Evolutionary conservation across 2,888 invertebrate genomes (phyloP), one percentile per base, ranked within the genome.

Genomic region (Leptopilina drosophilae): DNA sequence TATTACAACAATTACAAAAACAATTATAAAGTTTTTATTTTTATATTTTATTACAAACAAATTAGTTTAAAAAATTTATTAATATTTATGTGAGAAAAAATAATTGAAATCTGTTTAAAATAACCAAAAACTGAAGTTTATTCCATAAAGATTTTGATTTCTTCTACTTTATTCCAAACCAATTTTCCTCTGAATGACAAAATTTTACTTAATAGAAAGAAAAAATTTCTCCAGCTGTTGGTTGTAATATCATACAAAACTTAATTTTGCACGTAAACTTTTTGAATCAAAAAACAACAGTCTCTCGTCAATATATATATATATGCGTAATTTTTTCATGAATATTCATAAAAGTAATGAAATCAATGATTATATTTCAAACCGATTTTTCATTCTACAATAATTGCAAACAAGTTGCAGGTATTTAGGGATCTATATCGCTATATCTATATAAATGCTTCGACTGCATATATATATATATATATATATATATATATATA

Each of bases 321-420:
- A 9, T 62, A 0, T 5, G 0, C 33, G 62, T 20, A 62, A 62
- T 62, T 8, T 33, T 33, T 62, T 62, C 20, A 20, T 62, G 20
- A 9, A 67, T 67, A 2, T 67, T 67, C 46, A 67, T 20, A 67
- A 67, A 67, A 67, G 67, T 11, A 65, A 12, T 12, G n/a, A 67
- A 67, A 67, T 20, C 49, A 69, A 53, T 14, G 53, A 69, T 69
- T 53, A 26, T 26, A 69, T 12, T 49, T 49, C 7, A 26, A 26
- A 53, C 26, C 69, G 69, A 26, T 69, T 69, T 69, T 26, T 53
- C 69, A 26, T 69, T 14, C 26, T 53, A 33, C 53, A 69, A 73
- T 73, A 73, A 73, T 73, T 73, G 26, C 56, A 73, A 73, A 73
- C 33, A 73, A 26, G 53, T 53, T 73, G n/a, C 9, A 49, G 56